A percentile compares a stretch with the other conserved stretches of the same genome.
These are phyloP conservation scores for Siniperca scherzeri DNA, from an alignment of 2,797 vertebrate species.

Conservation along the genomic window DNA sequence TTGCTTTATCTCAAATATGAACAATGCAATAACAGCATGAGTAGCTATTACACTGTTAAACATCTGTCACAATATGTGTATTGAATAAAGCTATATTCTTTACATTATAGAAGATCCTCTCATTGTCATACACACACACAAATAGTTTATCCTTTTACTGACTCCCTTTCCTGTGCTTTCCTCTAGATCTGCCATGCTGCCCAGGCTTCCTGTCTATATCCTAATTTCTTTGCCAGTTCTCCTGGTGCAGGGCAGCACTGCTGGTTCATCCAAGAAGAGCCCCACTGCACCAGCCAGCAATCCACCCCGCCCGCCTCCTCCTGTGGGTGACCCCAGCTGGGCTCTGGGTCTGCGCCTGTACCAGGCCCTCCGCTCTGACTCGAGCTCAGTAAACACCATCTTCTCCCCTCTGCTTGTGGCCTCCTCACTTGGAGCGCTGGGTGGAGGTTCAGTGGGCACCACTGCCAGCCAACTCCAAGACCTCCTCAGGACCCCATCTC, in stretches of 20 bases:
- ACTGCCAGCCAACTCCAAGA: conserved; percentile 75
- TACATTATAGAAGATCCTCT: conserved; percentile 14
- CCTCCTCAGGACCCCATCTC: conserved; percentile 60
- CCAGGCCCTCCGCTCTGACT: conserved; percentile 59
- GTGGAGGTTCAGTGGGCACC: conserved; percentile 60
- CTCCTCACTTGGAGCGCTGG: conserved; percentile 70
- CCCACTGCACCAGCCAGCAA: background rate
- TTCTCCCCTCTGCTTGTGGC: conserved; percentile 80
- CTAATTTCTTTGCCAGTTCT: conserved; percentile 55
- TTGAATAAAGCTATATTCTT: background rate
- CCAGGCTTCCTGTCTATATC: conserved; percentile 46
- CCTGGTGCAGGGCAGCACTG: conserved; percentile 45
- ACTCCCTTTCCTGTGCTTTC: conserved; percentile 10
- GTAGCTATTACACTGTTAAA: background rate
- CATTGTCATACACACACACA: conserved; percentile 2
- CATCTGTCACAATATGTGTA: background rate
- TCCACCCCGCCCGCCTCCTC: conserved; percentile 34
- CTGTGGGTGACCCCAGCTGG: conserved; percentile 77
- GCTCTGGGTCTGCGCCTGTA: conserved; percentile 78
- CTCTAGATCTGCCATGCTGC: conserved; percentile 73
- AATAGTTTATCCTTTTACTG: background rate
- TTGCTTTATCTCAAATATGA: conserved; percentile 47
- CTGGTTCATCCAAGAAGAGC: conserved; percentile 47
- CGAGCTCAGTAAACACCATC: conserved; percentile 64
- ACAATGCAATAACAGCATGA: conserved; percentile 23